Percentiles rank a stretch among this genome's conserved stretches.
These are phyloP conservation scores for Spheniscus mendiculus DNA, from an alignment of 2,113 vertebrate genomes.

Conservation along the genomic window DNA sequence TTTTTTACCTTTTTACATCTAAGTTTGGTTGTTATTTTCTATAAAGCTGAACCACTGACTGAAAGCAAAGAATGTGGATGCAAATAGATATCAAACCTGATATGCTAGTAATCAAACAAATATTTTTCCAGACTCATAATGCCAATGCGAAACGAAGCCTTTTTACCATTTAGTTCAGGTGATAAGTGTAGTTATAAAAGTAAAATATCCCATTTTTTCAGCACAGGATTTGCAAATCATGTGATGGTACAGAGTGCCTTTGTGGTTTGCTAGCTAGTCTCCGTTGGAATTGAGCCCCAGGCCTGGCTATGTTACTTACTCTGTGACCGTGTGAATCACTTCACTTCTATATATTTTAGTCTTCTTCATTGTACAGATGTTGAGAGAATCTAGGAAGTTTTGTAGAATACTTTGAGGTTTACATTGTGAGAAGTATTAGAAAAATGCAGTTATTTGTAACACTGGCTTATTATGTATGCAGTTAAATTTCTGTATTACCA, in stretches of 20 bases:
- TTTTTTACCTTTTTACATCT: not conserved
- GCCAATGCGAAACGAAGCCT: not conserved
- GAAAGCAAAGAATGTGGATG: not conserved
- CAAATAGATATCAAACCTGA: not conserved
- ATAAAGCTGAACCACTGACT: not conserved
- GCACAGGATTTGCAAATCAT: not conserved
- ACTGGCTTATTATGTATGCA: not conserved
- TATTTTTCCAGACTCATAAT: not conserved
- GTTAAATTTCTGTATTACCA: not conserved
- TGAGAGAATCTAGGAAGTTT: not conserved
- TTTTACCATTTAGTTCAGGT: not conserved
- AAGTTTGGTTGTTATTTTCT: not conserved
- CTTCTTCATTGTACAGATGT: not conserved
- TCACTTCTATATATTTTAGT: not conserved
- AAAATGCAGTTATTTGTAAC: not conserved
- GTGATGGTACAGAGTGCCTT: not conserved
- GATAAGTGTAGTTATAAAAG: not conserved
- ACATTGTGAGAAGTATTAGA: not conserved
- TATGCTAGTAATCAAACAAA: not conserved
- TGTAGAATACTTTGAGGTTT: not conserved
- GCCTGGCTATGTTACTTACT: not conserved
- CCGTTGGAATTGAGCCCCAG: not conserved
- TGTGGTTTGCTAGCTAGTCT: not conserved
- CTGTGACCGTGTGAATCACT: not conserved
- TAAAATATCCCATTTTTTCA: not conserved